These are phyloP conservation scores for Lamellibrachia satsuma DNA, from an alignment of 2,888 invertebrate species.

Conservation along the genomic window DNA sequence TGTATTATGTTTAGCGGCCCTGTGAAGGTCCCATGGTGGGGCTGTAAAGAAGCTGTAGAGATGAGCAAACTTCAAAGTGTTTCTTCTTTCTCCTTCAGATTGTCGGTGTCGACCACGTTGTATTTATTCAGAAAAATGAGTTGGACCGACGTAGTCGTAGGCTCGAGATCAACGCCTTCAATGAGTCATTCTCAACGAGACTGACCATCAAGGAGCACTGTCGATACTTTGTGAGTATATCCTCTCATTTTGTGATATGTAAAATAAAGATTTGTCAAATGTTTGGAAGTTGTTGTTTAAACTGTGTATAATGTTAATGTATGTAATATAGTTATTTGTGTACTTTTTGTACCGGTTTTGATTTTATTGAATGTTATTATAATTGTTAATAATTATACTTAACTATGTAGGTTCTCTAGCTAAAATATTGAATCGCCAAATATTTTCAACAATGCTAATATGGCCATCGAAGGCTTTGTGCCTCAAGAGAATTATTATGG, in stretches of 20 bases:
- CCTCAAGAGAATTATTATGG: background rate
- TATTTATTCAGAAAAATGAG: slow-evolving; percentile 89
- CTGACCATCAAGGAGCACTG: slow-evolving; percentile 89
- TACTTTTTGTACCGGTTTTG: background rate
- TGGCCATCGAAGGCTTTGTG: background rate
- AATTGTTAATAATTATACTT: background rate
- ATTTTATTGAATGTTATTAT: background rate
- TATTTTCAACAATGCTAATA: background rate
- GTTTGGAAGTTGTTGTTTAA: background rate
- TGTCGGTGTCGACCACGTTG: slow-evolving; percentile 88
- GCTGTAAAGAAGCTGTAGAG: background rate
- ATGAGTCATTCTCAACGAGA: slow-evolving; percentile 87
- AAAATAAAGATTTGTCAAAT: background rate
- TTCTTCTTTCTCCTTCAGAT: slow-evolving; percentile 70
- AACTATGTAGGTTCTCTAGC: background rate
- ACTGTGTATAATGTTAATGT: background rate
- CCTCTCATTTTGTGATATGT: background rate
- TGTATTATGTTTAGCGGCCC: background rate
- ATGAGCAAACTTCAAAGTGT: background rate
- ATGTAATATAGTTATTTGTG: background rate
- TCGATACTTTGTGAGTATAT: slow-evolving; percentile 80
- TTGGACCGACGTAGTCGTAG: slow-evolving; percentile 81
- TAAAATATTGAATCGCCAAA: background rate
- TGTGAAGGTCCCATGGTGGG: background rate
- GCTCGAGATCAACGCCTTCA: slow-evolving; percentile 88